Conservation (phyloP, 2,797 vertebrate genomes). For the Leucoraja ocellata region DNA sequence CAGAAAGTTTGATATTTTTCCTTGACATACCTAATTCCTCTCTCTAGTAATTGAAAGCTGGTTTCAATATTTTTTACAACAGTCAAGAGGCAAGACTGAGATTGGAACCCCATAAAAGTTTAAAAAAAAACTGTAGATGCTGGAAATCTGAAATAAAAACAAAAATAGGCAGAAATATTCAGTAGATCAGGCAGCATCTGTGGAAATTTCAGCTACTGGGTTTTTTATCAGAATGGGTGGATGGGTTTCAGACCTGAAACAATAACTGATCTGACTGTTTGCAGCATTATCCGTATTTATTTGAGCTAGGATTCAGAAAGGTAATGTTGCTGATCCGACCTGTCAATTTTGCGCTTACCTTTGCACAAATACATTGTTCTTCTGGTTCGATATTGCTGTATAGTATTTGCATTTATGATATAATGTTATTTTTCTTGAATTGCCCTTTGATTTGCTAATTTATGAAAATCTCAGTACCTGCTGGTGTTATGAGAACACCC, state of each 20-base stretch:
- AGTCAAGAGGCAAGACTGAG: background rate
- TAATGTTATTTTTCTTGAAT: background rate
- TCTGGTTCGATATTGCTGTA: background rate
- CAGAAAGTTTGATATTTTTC: background rate
- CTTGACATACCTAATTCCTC: background rate
- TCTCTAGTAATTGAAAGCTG: background rate
- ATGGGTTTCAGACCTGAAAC: too few relatives aligned
- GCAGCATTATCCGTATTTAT: too few relatives aligned
- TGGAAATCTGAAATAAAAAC: too few relatives aligned
- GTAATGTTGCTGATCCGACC: background rate
- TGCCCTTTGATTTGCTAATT: background rate
- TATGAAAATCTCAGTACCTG: background rate
- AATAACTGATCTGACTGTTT: too few relatives aligned
- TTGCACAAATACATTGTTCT: background rate
- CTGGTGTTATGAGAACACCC: too few relatives aligned
- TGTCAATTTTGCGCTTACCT: background rate
- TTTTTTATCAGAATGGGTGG: too few relatives aligned
- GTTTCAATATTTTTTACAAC: background rate
- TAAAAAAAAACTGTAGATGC: too few relatives aligned
- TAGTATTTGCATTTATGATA: background rate
- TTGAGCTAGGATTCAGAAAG: background rate
- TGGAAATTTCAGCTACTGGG: too few relatives aligned
- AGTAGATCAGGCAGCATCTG: too few relatives aligned
- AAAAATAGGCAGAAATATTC: too few relatives aligned
- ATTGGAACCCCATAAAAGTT: too few relatives aligned